A percentile compares a stretch with the other conserved stretches of the same genome.
Evolutionary conservation across 2,797 vertebrate genomes (phyloP).

Genomic region (Sebastes minor): DNA sequence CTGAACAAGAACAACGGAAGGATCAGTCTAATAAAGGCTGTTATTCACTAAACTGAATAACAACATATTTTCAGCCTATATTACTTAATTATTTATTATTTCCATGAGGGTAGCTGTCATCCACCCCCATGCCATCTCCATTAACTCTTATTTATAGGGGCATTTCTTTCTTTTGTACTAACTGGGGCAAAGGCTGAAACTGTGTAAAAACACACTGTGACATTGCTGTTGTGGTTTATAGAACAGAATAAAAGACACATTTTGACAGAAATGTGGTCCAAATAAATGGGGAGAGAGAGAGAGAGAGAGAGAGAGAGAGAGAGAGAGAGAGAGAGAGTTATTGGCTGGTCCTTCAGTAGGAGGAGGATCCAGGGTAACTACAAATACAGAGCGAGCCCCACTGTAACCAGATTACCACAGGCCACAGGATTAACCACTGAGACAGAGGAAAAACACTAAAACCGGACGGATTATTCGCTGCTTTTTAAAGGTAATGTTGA

Average conservation of each 20-base stretch:
- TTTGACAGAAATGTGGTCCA: background rate
- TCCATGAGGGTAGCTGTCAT: background rate
- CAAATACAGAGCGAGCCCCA: conserved; percentile 14
- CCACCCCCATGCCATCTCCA: background rate
- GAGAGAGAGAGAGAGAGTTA: background rate
- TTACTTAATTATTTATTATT: background rate
- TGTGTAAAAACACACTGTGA: background rate
- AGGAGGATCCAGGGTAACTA: conserved; percentile 18
- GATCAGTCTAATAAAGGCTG: no score
- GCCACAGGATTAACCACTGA: background rate
- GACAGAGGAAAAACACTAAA: accelerated
- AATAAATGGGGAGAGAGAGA: background rate
- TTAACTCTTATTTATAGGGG: background rate
- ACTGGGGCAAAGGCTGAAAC: background rate
- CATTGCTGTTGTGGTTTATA: background rate
- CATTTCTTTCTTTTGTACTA: background rate
- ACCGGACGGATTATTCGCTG: background rate
- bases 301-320: background rate
- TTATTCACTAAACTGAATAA: background rate
- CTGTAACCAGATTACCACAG: background rate
- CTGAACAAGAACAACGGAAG: no score
- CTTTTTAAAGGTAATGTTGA: conserved; percentile 44
- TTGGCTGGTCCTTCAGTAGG: conserved; percentile 11
- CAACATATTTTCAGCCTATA: background rate
- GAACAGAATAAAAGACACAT: background rate